These are phyloP conservation scores for Aphyosemion australe DNA, from an alignment of 2,113 vertebrate species.

Conservation along the genomic window DNA sequence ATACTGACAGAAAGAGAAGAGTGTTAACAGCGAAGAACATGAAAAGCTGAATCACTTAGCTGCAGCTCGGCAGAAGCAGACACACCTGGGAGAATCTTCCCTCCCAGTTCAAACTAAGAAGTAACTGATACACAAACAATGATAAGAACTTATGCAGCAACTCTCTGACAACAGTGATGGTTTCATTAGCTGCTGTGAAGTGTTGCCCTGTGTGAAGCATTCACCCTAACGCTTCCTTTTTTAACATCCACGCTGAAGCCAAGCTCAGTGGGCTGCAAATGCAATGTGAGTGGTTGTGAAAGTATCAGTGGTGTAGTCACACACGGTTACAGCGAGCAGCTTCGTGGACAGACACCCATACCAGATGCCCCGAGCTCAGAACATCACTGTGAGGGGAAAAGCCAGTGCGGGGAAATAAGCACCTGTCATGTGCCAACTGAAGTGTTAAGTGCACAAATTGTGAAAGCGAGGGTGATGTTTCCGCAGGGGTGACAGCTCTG, in stretches of 20 bases:
- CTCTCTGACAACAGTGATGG: no score
- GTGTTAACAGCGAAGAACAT: no score
- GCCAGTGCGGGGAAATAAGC: constrained; percentile 76
- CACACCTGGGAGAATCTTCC: no score
- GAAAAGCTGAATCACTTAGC: no score
- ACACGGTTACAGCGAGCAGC: constrained; percentile 23
- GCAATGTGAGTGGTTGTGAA: constrained; percentile 49
- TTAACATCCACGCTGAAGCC: background rate
- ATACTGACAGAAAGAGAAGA: no score
- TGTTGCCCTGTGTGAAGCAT: no score
- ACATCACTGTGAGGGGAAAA: constrained; percentile 56
- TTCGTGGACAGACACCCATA: constrained; percentile 63
- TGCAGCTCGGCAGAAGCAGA: no score
- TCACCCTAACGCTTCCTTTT: no score
- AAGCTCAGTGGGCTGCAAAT: constrained; percentile 41
- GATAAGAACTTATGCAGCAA: no score
- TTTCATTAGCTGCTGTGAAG: no score
- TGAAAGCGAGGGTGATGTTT: constrained; percentile 77
- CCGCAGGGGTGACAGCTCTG: constrained; percentile 76
- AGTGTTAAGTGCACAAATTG: constrained; percentile 82
- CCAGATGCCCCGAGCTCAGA: constrained; percentile 68
- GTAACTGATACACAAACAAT: no score
- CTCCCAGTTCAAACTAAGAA: no score
- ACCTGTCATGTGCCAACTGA: constrained; percentile 82
- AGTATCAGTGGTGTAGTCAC: constrained; percentile 57